Base-by-base conservation (phyloP, 1,140 invertebrate species). In the Drosophila lini region DNA sequence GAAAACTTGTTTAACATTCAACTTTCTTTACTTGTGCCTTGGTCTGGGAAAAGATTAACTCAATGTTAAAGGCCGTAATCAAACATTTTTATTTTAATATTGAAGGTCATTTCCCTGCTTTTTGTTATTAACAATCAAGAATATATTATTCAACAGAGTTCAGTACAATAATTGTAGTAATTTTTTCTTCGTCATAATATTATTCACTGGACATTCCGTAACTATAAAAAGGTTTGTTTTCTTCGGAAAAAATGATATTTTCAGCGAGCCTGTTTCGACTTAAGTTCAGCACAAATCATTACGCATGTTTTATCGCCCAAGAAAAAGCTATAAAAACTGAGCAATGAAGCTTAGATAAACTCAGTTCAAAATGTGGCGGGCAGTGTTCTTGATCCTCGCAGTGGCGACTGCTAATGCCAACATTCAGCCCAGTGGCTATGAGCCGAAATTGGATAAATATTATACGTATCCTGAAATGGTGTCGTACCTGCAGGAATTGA, bases 31-130 rank as follows among this genome's bases (percentile, higher is more conserved):
- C 9, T 16, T 13, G 9, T 10, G 2, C 15, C 16, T 13, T 34
- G n/a, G 28, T n/a, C 22, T 15, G 3, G 3, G 11, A 41, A 11
- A 62, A 55, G 13, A 22, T 38, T 81, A 81, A 58, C 59, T 81
- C 44, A 61, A 78, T 65, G 64, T 40, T 40, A 16, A 28, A 8
- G 15, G 6, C 34, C 5, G 16, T 25, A n/a, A 11, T 16, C 3
- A 11, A 16, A 0, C 22, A 19, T 19, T 2, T 50, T 19, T 3
- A 50, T 50, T 32, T 5, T 32, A 13, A 13, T 11, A 32, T 10
- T 13, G 10, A 48, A 28, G 45, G 16, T 34, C 10, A 16, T 13
- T 34, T 32, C 6, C 1, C 4, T 15, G 5, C 3, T 15, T 9
- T 19, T 7, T 32, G 8, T 3, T 16, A 31, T 32, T 31, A 16